Base-by-base conservation (phyloP, 2,113 vertebrate species). In the Zeus faber region DNA sequence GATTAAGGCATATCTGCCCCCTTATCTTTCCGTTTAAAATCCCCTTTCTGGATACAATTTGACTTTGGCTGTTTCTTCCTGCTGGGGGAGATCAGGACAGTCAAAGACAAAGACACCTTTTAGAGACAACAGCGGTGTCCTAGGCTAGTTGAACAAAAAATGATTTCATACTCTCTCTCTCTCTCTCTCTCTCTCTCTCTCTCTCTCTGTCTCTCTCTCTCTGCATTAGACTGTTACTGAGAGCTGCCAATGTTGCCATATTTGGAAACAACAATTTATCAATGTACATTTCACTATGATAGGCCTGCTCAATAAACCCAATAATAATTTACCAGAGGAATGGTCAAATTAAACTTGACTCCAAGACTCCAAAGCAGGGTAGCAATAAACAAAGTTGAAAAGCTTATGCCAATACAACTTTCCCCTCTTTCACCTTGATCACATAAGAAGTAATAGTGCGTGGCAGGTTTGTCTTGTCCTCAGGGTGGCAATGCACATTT, bases 11-110 rank as follows among this genome's bases (percentile, higher is more conserved):
- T 88, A 89, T 89, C 84, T 86, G 79, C 67, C 60, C 70, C 72
- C 86, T 89, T 87, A 88, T 89, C 87, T 85, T 76, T 84, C 80
- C 65, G 69, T 85, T 89, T 79, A 82, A 81, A 90, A 85, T 84
- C 80, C 79, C 77, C 74, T 85, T 87, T 85, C 76, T 83, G 82
- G 77, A 85, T 82, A 81, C 71, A 85, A 85, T 88, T 86, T 83
- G 79, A 82, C 80, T 80, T 85, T 81, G 70, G 70, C 37, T 79
- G 76, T 78, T 84, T 33, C 14, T 71, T 68, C 72, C 70, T 54
- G 67, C 69, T 74, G 59, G 76, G 61, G 69, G 78, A 75, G 78
- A 58, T 68, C 72, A 65, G 76, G 70, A 65, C 64, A 63, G 68
- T 76, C 78, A 82, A 77, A 85, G 84, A 74, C 86, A 80, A 76